Evolutionary conservation across 1,140 invertebrate genomes (phyloP).

Genomic region (Bombus picipes): DNA sequence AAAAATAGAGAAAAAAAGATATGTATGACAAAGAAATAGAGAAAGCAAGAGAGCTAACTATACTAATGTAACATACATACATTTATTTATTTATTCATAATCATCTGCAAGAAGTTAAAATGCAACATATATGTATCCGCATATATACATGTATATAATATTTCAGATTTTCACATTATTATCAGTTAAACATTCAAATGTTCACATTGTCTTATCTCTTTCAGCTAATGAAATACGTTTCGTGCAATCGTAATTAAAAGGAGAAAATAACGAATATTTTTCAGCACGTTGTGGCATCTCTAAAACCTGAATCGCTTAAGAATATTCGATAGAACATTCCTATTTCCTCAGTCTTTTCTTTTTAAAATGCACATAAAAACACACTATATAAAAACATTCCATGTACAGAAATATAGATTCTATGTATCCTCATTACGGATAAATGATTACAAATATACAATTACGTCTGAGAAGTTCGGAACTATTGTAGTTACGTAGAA

Average conservation of each 20-base stretch:
- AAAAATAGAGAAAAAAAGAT: too few relatives aligned
- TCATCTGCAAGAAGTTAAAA: conserved; percentile 55
- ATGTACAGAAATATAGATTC: conserved; percentile 25
- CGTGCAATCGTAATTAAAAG: conserved; percentile 84
- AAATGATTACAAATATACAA: not conserved
- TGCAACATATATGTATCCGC: conserved; percentile 59
- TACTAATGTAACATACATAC: conserved; percentile 46
- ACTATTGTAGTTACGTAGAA: conserved; percentile 16
- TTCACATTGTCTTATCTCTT: conserved; percentile 82
- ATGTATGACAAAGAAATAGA: not conserved
- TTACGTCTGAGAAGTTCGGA: conserved; percentile 5
- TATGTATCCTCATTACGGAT: not conserved
- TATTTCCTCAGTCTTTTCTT: not conserved
- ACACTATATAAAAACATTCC: not conserved
- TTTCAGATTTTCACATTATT: conserved; percentile 91
- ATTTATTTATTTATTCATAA: conserved; percentile 60
- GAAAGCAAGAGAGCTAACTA: conserved; percentile 35
- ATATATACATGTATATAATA: conserved; percentile 85
- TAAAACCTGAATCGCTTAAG: not conserved
- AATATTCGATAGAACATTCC: not conserved
- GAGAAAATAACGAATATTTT: conserved; percentile 26
- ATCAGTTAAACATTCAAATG: conserved; percentile 75
- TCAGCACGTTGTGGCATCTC: too few relatives aligned
- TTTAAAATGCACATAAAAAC: conserved; percentile 2
- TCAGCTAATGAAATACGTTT: conserved; percentile 89